Percentiles rank a stretch among this genome's conserved stretches.
These are phyloP conservation scores for Bursaphelenchus mucronatus DNA, from an alignment of 1,140 invertebrate species.

Conservation along the genomic window DNA sequence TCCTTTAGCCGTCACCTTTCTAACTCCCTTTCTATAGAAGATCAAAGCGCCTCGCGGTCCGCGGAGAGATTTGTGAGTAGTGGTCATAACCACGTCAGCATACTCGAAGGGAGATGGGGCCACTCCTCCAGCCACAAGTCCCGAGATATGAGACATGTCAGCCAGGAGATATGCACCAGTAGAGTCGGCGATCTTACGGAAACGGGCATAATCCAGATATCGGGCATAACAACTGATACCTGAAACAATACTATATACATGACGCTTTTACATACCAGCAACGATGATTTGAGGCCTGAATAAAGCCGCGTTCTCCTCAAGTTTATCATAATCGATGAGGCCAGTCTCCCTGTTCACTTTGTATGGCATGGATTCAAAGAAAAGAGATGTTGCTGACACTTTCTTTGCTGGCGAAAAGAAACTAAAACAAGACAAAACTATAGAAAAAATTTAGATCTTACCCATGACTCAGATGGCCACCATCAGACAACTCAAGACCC, in stretches of 20 bases:
- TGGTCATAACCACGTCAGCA: slow-evolving; percentile 90
- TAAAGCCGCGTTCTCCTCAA: slow-evolving; percentile 75
- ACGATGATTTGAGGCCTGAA: slow-evolving; percentile 91
- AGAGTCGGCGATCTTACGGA: slow-evolving; percentile 80
- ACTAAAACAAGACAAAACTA: slow-evolving; percentile 74
- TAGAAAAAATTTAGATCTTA: slow-evolving; percentile 58
- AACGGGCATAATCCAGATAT: slow-evolving; percentile 77
- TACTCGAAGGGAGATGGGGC: slow-evolving; percentile 86
- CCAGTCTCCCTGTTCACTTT: slow-evolving; percentile 81
- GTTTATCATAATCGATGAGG: slow-evolving; percentile 85
- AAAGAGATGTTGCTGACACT: slow-evolving; percentile 92
- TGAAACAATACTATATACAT: slow-evolving; percentile 34
- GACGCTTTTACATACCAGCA: slow-evolving; percentile 66
- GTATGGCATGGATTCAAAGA: slow-evolving; percentile 97
- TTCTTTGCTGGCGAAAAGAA: slow-evolving; percentile 85
- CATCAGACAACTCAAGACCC: slow-evolving; percentile 89
- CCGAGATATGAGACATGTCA: slow-evolving; percentile 91
- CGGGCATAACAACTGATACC: slow-evolving; percentile 79
- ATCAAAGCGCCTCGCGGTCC: slow-evolving; percentile 69
- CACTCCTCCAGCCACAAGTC: slow-evolving; percentile 79
- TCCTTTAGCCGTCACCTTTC: slow-evolving; percentile 67
- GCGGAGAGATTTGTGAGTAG: slow-evolving; percentile 88
- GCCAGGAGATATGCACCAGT: slow-evolving; percentile 81
- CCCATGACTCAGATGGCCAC: slow-evolving; percentile 72
- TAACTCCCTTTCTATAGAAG: slow-evolving; percentile 61